Percentiles rank a stretch among this genome's conserved stretches.
phyloP scores from a whole-genome alignment of 2,113 vertebrate genomes.

The Peromyscus leucopus region DNA sequence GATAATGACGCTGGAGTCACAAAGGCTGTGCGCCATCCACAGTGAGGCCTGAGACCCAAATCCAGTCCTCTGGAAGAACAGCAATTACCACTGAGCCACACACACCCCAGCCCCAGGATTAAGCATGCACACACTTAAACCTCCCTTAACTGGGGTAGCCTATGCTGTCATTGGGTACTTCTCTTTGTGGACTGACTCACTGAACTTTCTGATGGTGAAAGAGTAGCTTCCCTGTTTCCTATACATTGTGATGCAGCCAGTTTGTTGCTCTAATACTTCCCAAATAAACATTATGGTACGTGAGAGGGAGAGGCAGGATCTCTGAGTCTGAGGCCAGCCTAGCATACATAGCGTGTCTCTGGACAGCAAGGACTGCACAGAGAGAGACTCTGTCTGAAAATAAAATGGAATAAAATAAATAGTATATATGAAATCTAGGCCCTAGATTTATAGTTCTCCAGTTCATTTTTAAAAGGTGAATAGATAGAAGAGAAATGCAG shows the following conservation, averaged over 20 bases:
- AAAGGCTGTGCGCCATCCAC: not conserved
- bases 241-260: not conserved
- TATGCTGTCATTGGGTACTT: not conserved
- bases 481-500: conserved; percentile 1
- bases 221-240: not conserved
- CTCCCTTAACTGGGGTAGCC: not conserved
- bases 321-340: not conserved
- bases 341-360: not conserved
- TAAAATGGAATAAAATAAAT: conserved; percentile 25
- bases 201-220: not conserved
- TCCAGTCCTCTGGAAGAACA: not conserved
- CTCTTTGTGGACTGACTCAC: not conserved
- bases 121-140: not conserved
- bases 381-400: not conserved
- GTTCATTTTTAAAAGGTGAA: not conserved
- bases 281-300: not conserved
- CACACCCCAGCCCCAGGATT: not conserved
- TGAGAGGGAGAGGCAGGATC: not conserved
- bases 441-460: not conserved
- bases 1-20: not conserved
- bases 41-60: not conserved
- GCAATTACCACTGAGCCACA: not conserved
- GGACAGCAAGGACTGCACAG: not conserved
- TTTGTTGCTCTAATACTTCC: not conserved
- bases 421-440: not conserved